Evolutionary conservation across 2,113 vertebrate genomes (phyloP), one percentile per base, ranked within the genome.

Genomic region (Percina caprodes): DNA sequence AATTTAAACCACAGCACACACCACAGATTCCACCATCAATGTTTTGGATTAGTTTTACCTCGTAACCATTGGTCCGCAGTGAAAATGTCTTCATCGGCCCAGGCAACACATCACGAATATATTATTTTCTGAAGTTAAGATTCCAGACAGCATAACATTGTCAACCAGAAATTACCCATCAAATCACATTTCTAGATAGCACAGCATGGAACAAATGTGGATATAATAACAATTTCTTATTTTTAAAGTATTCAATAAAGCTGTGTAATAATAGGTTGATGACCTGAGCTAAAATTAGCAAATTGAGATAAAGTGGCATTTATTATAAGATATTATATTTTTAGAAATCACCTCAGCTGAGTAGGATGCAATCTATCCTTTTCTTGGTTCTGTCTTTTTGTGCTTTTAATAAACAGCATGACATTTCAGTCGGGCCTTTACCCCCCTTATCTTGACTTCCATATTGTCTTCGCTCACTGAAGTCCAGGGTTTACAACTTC

Each of bases 401-500:
- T 55, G 74, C 73, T 83, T 82, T 84, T 65, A 88, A 86, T 87
- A 90, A 88, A 90, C 74, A 70, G 26, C 52, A 2, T 6, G n/a
- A 54, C 82, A 69, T 70, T 86, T 77, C 18, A 21, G 42, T 51
- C 48, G 26, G n/a, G 61, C 23, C 77, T 62, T 60, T 58, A 48
- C 2, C 51, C 45, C 55, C 45, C 89, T 89, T 92, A 91, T 93
- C 88, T 85, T 21, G 46, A 65, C 80, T 79, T 79, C 86, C 89
- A 84, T 79, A 78, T 79, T 45, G 51, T 92, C 86, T 79, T 67
- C 51, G 62, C 83, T 88, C 84, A 77, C 74, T 87, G 78, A 82
- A 85, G 79, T 83, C 73, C 62, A 69, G n/a, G 42, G 74, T 91
- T 89, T 91, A 93, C 91, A 86, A 51, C 84, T 82, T 74, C 80